Evolutionary conservation across 2,113 vertebrate species (phyloP).

Genomic region (pig (Sus scrofa)): T2T-Sscrofa CM000813.6:8308501-8309000

Average conservation of each 20-base stretch:
- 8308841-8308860: neutral
- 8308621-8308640: no score
- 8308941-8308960: neutral
- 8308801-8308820: neutral
- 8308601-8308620: no score
- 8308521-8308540: no score
- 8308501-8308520: no score
- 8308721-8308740: no score
- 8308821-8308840: neutral
- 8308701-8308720: no score
- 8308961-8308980: neutral
- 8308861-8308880: neutral
- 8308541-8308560: no score
- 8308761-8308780: neutral
- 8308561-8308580: no score
- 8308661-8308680: no score
- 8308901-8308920: neutral
- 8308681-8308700: no score
- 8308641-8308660: no score
- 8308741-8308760: neutral
- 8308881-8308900: neutral
- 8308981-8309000: neutral
- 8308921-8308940: neutral
- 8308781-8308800: neutral
- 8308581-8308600: no score